Conservation (phyloP, 37 sponge, comb jelly and placozoan genomes). For the Mnemiopsis leidyi region DNA sequence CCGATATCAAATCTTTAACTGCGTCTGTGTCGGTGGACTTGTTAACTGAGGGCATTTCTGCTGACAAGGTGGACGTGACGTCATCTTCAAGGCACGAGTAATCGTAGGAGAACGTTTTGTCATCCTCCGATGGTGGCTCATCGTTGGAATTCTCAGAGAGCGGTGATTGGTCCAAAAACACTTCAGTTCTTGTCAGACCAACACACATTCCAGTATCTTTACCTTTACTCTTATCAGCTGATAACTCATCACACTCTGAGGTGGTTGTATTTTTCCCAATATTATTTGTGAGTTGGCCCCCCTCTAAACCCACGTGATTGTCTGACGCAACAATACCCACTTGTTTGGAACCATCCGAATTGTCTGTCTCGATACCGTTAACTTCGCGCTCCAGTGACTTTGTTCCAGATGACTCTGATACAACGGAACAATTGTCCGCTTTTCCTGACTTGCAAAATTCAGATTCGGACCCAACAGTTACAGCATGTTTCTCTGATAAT, state of each 20-base stretch:
- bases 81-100: background rate
- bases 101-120: background rate
- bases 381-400: background rate
- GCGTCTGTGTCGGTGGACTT: background rate
- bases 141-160: background rate
- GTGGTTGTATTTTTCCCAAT: background rate
- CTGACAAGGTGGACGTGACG: background rate
- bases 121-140: background rate
- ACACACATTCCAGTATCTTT: background rate
- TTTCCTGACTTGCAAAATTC: background rate
- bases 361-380: background rate
- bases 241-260: background rate
- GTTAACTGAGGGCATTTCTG: background rate
- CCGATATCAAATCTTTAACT: background rate
- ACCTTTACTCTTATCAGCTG: background rate
- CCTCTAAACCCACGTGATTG: background rate
- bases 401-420: background rate
- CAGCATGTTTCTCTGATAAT: too few species aligned
- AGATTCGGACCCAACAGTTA: background rate
- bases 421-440: background rate
- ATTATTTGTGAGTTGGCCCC: background rate
- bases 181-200: background rate
- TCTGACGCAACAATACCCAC: background rate
- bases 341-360: background rate
- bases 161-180: background rate